Base-by-base conservation (phyloP, 2,797 vertebrate genomes). In the Rhynchonycteris naso region DNA sequence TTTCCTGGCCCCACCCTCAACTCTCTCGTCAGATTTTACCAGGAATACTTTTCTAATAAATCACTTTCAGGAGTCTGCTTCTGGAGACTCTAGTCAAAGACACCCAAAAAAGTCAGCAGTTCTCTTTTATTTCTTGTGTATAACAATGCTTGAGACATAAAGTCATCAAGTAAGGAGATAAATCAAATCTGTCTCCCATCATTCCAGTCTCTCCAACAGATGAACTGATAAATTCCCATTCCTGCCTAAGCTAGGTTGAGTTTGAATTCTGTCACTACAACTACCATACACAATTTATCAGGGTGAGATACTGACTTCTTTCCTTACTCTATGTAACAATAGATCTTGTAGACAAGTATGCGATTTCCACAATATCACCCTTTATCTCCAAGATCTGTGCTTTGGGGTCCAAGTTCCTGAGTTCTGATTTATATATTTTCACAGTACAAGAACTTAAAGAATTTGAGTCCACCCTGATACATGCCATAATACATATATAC, bases 241-340 rank as follows among this genome's bases (percentile, higher is more conserved):
- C 19, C 16, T 90, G 66, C 59, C 21, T 69, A 81, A 21, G 3
- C 14, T 65, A 58, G 35, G 21, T 14, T 78, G 52, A 87, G 7
- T 90, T 75, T 92, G 35, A 94, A 63, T 93, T 74, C 87, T 87
- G 69, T 82, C 71, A 89, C 38, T 83, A 50, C 28, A 87, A 66
- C 26, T 47, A 72, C 59, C 9, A 79, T 59, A 90, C 19, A 30
- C 69, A 59, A 16, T 52, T 54, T 52, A 65, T 38, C 56, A 78
- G 12, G 47, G 26, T 63, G n/a, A 76, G 54, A 30, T 14, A 82
- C 7, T 0, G 7, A 61, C 16, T 83, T 38, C 12, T 79, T 52
- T 90, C n/a, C 33, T 69, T 52, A 22, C 28, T 78, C 21, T 2
- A 10, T 43, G 76, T 79, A 87, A 78, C 11, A 82, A 69, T 0